Base-by-base conservation (phyloP, 2,888 invertebrate species). In the Acanthopleura granulata region DNA sequence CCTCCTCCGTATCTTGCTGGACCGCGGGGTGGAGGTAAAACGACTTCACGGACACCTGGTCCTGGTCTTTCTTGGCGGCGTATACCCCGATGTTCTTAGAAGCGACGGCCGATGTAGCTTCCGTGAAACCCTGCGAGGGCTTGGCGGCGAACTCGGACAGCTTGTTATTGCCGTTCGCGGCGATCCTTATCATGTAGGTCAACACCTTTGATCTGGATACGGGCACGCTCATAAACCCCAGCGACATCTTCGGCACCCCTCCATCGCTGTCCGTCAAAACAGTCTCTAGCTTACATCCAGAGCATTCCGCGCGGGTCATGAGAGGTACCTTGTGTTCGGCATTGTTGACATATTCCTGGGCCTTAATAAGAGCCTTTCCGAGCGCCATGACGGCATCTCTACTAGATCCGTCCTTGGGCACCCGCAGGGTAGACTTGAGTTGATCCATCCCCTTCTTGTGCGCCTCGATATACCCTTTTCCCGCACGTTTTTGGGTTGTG, bases 281-380 rank as follows among this genome's bases (percentile, higher is more conserved):
- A 18, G 51, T 51, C 51, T 51, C 51, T 18, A 51, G 51, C 51
- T 51, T 51, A 15, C 14, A 14, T 51, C 51, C 51, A 18, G 51
- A 51, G 51, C 51, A 51, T 51, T 51, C 51, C 18, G 14, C 51
- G 51, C 51, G 51, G 14, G 14, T 14, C 51, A 51, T 51, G 14
- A 51, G 51, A 51, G 51, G 51, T 18, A 51, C 51, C 51, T 51
- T 51, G 51, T 51, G 51, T 51, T 51, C 51, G 51, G 51, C 51
- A 15, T 18, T 18, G 51, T 51, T 18, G 51, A 51, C 51, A 18
- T 51, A 51, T 18, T 18, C 14, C 18, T 51, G 14, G 14, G 51
- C 51, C 18, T 51, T 18, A 18, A 51, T 51, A 18, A 51, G 51
- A 51, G 51, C 51, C 18, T 51, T 51, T 18, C 51, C 51, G 14